Evolutionary conservation across 2,797 vertebrate species (phyloP), one percentile per base, ranked within the genome.

Genomic region (Adelosebastes latens): DNA sequence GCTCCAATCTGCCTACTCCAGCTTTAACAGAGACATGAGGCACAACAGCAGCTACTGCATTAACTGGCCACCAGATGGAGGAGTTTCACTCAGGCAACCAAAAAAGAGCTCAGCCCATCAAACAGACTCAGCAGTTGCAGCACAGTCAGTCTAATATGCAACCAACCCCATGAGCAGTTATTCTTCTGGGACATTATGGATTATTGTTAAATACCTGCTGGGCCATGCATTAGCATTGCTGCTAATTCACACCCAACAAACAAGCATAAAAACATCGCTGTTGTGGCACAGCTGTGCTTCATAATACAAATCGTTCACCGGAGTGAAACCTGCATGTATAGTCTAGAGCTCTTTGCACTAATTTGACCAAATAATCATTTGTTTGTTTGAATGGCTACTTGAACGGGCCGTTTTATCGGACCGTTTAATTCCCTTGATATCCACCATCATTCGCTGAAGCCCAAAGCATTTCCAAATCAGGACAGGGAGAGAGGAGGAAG

Each of bases 401-500:
- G 32, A 72, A 75, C 56, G 18, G 52, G 62, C 20, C 9, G 7
- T 39, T 69, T 83, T 34, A 32, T 73, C 12, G 29, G 84, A 87
- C 68, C 70, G 4, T 77, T 75, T 55, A 64, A 36, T 81, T 75
- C 78, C 70, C 52, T 87, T 71, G 34, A 70, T 82, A 73, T 80
- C 58, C 79, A 88, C 64, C 81, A 77, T 90, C 83, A 86, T 91
- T 94, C 78, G 75, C 90, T 94, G 91, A 93, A 92, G 91, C 93
- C 92, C 92, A 87, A 94, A 92, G 90, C 88, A 75, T 94, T 94
- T 94, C 93, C 94, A 94, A 94, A 94, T 94, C 94, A 95, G 93
- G 90, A 94, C 93, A 85, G 88, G 87, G 85, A 65, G 75, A 88
- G 87, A 86, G 87, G 82, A 85, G 81, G 75, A 73, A 71, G 82